These are phyloP conservation scores for Fundulus diaphanus DNA, from an alignment of 2,797 vertebrate species.

Conservation along the genomic window DNA sequence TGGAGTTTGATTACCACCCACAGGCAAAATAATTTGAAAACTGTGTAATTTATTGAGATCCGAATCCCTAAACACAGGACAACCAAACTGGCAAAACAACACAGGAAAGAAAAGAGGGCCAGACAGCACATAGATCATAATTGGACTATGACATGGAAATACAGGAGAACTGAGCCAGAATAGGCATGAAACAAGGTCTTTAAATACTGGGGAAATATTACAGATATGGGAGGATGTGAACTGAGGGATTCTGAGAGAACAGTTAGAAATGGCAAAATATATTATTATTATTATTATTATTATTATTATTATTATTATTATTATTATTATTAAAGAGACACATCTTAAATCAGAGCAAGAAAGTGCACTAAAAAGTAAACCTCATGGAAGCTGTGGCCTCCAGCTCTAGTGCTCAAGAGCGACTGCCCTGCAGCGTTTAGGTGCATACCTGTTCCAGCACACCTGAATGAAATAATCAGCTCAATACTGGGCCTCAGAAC, in stretches of 20 bases:
- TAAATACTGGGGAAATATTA: not conserved
- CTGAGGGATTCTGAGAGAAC: not conserved
- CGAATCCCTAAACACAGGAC: too few species aligned
- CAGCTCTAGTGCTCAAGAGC: too few species aligned
- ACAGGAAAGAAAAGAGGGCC: not conserved
- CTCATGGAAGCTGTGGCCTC: not conserved
- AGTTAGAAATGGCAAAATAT: not conserved
- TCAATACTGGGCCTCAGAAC: not conserved
- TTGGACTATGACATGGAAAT: not conserved
- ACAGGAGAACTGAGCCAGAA: not conserved
- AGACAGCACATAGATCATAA: not conserved
- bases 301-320: too few species aligned
- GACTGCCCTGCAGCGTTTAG: too few species aligned
- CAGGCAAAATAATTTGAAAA: not conserved
- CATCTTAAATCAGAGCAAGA: not conserved
- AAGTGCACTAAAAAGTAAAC: not conserved
- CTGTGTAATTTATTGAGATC: not conserved
- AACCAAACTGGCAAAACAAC: not conserved
- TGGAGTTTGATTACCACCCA: not conserved
- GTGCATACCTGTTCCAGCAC: too few species aligned
- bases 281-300: too few species aligned
- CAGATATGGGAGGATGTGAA: not conserved
- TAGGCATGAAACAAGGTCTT: too few species aligned
- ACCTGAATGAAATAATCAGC: not conserved
- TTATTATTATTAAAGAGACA: too few species aligned